A percentile compares a stretch with the other conserved stretches of the same genome.
These are phyloP conservation scores for Dallia pectoralis DNA, from an alignment of 2,797 vertebrate genomes.

Conservation along the genomic window DNA sequence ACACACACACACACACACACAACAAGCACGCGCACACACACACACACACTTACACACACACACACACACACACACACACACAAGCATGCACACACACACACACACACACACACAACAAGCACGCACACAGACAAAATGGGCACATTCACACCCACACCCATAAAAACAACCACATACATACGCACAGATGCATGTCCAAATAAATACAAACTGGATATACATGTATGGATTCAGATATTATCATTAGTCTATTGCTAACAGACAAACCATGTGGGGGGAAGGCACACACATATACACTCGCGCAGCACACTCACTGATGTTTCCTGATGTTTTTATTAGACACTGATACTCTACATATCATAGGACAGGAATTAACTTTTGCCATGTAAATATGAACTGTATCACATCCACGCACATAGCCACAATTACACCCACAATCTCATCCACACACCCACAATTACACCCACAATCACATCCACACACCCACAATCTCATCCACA, in stretches of 20 bases:
- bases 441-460: neutral
- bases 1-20: conserved; percentile 2
- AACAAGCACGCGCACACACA: neutral
- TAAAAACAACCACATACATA: neutral
- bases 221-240: no score
- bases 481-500: neutral
- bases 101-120: conserved; percentile 20
- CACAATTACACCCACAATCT: conserved; percentile 4
- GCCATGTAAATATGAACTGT: conserved; percentile 53
- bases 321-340: conserved; percentile 63
- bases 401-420: conserved; percentile 16
- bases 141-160: neutral
- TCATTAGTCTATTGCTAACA: no score
- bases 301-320: conserved; percentile 19
- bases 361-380: conserved; percentile 61
- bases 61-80: neutral
- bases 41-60: conserved; percentile 7
- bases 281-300: conserved; percentile 1
- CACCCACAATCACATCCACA: no score
- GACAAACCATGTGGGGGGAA: no score
- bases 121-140: neutral
- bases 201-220: no score
- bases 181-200: no score
- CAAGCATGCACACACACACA: conserved; percentile 2
- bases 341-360: conserved; percentile 66